Evolutionary conservation across 2,797 vertebrate species (phyloP).

Genomic region (Clarias fuscus): DNA sequence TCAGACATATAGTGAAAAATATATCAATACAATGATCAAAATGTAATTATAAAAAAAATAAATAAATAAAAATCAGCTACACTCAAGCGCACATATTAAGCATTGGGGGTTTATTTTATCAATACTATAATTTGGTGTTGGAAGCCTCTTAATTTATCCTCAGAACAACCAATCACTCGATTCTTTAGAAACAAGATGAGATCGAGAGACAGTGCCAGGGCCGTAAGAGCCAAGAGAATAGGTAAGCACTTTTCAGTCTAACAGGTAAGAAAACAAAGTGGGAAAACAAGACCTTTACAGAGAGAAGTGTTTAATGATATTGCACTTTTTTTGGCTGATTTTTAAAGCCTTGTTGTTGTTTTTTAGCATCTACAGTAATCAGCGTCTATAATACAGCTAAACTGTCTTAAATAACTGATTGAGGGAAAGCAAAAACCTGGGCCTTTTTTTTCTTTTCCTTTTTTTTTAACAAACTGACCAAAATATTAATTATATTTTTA

Average conservation of each 20-base stretch:
- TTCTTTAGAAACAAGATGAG: constrained; percentile 56
- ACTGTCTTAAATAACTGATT: not conserved
- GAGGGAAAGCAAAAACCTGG: not conserved
- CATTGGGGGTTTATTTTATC: not conserved
- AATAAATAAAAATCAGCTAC: not conserved
- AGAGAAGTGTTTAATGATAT: not conserved
- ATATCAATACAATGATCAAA: not conserved
- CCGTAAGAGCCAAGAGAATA: constrained; percentile 47
- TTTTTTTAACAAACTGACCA: not conserved
- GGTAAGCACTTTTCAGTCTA: constrained; percentile 12
- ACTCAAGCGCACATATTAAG: not conserved
- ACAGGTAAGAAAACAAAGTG: not conserved
- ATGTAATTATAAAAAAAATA: not conserved
- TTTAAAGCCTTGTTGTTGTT: not conserved
- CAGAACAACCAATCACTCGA: not conserved
- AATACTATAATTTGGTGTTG: not conserved
- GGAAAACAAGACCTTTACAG: no score
- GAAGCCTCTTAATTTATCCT: not conserved
- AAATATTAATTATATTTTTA: not conserved
- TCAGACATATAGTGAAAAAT: not conserved
- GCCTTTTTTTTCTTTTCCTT: not conserved
- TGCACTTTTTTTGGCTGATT: not conserved
- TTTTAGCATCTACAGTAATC: not conserved
- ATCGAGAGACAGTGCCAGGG: constrained; percentile 47
- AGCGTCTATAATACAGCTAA: not conserved